These are phyloP conservation scores for Lypha dubia DNA, from an alignment of 2,888 invertebrate genomes.

Conservation along the genomic window DNA sequence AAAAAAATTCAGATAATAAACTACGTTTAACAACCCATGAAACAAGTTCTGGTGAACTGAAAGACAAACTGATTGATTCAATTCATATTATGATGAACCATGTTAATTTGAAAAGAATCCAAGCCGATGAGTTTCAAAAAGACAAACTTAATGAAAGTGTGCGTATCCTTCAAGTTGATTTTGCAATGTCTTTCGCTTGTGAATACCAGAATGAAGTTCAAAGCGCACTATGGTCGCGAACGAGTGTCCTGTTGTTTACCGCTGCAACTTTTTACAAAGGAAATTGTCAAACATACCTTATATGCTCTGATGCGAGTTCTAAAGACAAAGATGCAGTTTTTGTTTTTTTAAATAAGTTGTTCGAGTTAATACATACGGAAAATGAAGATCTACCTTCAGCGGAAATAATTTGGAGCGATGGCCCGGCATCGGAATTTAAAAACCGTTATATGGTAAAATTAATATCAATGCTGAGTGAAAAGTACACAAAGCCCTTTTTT, in stretches of 20 bases:
- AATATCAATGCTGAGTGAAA: constrained; percentile 43
- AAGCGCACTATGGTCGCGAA: constrained; percentile 24
- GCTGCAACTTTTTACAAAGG: constrained; percentile 41
- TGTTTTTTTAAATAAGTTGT: constrained; percentile 16
- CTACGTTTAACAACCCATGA: background rate
- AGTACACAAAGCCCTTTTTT: constrained; percentile 43
- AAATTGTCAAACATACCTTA: constrained; percentile 41
- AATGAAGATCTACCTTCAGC: constrained; percentile 21
- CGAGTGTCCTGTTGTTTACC: constrained; percentile 28
- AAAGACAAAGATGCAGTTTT: constrained; percentile 36
- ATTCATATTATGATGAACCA: background rate
- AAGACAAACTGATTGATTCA: constrained; percentile 22
- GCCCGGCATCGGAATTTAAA: constrained; percentile 35
- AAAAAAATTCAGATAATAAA: background rate
- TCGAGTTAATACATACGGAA: constrained; percentile 15
- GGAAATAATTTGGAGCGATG: constrained; percentile 19
- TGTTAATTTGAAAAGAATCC: constrained; percentile 13
- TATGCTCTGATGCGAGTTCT: constrained; percentile 37
- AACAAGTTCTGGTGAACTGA: background rate
- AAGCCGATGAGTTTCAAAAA: constrained; percentile 21
- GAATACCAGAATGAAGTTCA: constrained; percentile 44
- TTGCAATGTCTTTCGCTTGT: constrained; percentile 38
- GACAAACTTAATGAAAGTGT: constrained; percentile 42
- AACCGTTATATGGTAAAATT: too few relatives aligned
- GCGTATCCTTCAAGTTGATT: constrained; percentile 47